Conservation (phyloP, 2,113 vertebrate species). For the Campylomormyrus tamandua region DNA sequence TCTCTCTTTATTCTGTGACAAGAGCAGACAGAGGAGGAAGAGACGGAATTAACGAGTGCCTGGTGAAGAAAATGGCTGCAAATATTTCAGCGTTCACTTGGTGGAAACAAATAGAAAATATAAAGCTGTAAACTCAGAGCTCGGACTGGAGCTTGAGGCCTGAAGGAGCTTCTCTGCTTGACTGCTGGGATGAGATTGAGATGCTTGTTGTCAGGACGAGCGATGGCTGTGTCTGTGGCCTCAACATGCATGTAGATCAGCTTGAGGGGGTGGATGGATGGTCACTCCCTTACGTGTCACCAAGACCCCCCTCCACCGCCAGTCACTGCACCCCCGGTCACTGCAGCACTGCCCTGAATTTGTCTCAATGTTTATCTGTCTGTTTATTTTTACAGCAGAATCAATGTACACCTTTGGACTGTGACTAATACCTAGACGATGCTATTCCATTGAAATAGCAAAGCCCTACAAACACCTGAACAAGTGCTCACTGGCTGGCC, state of each 20-base stretch:
- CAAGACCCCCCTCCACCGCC: neutral
- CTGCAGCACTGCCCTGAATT: neutral
- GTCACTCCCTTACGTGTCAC: neutral
- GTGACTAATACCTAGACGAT: neutral
- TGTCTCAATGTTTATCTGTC: neutral
- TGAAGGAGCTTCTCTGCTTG: neutral
- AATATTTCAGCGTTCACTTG: neutral
- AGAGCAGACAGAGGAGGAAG: conserved; percentile 81
- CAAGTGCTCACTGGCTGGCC: neutral
- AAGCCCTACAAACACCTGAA: neutral
- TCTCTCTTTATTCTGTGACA: conserved; percentile 49
- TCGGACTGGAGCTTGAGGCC: neutral
- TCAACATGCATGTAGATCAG: neutral
- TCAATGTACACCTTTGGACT: neutral
- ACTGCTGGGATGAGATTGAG: neutral
- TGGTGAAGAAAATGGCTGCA: conserved; percentile 24
- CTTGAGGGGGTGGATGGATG: neutral
- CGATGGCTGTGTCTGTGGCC: neutral
- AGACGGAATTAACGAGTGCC: conserved; percentile 79
- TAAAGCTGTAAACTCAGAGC: neutral
- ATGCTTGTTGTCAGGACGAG: neutral
- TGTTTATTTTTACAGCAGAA: neutral
- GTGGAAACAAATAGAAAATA: neutral
- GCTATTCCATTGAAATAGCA: neutral
- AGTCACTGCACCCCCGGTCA: neutral